Percentiles rank a stretch among this genome's conserved stretches.
phyloP scores from a whole-genome alignment of 1,140 invertebrate species.

The Achroia grisella region DNA sequence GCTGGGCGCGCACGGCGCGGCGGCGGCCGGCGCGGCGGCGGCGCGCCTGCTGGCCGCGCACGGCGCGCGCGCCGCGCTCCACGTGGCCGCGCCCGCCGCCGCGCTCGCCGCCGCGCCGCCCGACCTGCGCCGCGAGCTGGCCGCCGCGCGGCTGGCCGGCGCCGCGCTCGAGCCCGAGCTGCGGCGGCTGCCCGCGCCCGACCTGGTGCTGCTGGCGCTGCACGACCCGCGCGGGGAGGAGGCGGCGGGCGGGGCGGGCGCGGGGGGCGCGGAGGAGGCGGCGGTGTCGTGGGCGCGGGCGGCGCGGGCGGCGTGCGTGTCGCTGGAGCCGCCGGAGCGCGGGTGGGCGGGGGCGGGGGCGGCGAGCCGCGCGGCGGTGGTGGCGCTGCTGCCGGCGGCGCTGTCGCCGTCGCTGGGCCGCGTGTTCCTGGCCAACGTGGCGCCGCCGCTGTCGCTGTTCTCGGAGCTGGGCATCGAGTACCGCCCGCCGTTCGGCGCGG shows the following conservation, averaged over 20 bases:
- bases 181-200: conserved; percentile 82
- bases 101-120: conserved; percentile 4
- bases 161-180: conserved; percentile 70
- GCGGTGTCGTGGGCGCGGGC: conserved; percentile 78
- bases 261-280: conserved; percentile 78
- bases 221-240: conserved; percentile 78
- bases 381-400: conserved; percentile 83
- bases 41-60: conserved; percentile 89
- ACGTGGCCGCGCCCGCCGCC: conserved; percentile 8
- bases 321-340: conserved; percentile 85
- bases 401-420: conserved; percentile 82
- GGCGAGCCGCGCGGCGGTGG: conserved; percentile 80
- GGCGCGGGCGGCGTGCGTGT: conserved; percentile 83
- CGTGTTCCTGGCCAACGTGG: conserved; percentile 90
- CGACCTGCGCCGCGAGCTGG: conserved; percentile 14
- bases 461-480: conserved; percentile 85
- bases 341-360: conserved; percentile 76
- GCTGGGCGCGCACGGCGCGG: conserved; percentile 57
- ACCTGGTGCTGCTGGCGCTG: conserved; percentile 86
- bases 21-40: conserved; percentile 84
- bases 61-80: conserved; percentile 74
- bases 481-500: conserved; percentile 90
- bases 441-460: conserved; percentile 86
- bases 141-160: conserved; percentile 14
- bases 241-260: conserved; percentile 81